Conservation (phyloP, 35 echinoderm and acorn worm genomes). For the Ophiothrix spiculata region DNA sequence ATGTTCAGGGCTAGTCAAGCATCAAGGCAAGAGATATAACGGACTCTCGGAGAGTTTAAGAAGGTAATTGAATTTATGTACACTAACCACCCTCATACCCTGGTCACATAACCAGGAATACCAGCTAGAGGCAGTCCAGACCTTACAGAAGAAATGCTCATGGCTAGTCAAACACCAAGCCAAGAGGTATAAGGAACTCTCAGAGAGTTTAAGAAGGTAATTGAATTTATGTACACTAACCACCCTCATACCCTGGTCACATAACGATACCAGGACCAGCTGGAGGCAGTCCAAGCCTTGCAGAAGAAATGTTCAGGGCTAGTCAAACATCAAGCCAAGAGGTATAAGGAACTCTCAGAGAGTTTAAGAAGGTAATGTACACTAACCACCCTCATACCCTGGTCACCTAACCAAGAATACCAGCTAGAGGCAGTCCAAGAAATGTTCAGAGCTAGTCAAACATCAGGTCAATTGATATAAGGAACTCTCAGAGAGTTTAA, state of each 20-base stretch:
- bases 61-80: constrained; percentile 9
- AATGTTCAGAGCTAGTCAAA: too few species aligned
- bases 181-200: constrained; percentile 21
- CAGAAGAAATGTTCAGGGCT: constrained; percentile 19
- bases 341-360: constrained; percentile 9
- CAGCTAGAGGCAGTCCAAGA: too few species aligned
- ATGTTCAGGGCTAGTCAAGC: constrained; percentile 6
- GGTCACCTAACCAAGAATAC: too few species aligned
- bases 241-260: too few species aligned
- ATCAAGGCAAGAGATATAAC: constrained; percentile 27
- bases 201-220: constrained; percentile 15
- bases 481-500: too few species aligned
- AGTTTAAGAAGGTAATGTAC: constrained; percentile 18
- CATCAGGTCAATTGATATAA: too few species aligned
- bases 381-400: too few species aligned
- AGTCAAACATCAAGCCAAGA: constrained; percentile 26
- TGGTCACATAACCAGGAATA: constrained; percentile 27
- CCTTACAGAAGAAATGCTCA: constrained; percentile 18
- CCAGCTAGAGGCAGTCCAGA: not conserved
- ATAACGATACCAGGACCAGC: not conserved
- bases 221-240: not conserved
- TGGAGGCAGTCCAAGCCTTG: not conserved
- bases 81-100: too few species aligned
- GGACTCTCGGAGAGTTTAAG: not conserved
- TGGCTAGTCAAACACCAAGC: constrained; percentile 15